Percentiles rank a stretch among this genome's conserved stretches.
These are phyloP conservation scores for Spheniscus mendiculus DNA, from an alignment of 2,113 vertebrate genomes.

Conservation along the genomic window DNA sequence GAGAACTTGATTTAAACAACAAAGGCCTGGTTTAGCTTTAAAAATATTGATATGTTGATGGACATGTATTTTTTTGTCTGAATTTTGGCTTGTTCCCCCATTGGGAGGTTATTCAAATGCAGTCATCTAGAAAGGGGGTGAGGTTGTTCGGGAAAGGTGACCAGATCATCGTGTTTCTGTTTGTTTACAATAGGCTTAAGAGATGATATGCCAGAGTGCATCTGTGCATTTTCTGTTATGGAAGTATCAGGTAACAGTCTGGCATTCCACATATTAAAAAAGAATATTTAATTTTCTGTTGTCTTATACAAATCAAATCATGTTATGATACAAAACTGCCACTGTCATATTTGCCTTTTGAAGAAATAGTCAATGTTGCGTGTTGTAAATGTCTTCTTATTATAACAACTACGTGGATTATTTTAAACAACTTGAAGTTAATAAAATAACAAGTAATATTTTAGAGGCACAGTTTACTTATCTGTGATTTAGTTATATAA, in stretches of 20 bases:
- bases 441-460: neutral
- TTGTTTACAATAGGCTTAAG: neutral
- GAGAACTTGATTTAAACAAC: neutral
- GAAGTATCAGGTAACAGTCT: neutral
- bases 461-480: neutral
- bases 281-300: neutral
- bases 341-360: neutral
- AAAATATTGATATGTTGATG: neutral
- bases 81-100: neutral
- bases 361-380: neutral
- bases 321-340: neutral
- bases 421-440: neutral
- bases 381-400: neutral
- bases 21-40: neutral
- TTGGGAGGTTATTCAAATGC: neutral
- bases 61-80: neutral
- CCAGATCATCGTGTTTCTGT: neutral
- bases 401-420: neutral
- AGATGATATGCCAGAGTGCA: neutral
- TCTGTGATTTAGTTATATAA: neutral
- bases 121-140: neutral
- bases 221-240: neutral
- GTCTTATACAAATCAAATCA: neutral
- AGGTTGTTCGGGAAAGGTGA: neutral
- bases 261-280: neutral